Evolutionary conservation across 2,113 vertebrate genomes (phyloP).

Genomic region (Spizaetus ornatus): DNA sequence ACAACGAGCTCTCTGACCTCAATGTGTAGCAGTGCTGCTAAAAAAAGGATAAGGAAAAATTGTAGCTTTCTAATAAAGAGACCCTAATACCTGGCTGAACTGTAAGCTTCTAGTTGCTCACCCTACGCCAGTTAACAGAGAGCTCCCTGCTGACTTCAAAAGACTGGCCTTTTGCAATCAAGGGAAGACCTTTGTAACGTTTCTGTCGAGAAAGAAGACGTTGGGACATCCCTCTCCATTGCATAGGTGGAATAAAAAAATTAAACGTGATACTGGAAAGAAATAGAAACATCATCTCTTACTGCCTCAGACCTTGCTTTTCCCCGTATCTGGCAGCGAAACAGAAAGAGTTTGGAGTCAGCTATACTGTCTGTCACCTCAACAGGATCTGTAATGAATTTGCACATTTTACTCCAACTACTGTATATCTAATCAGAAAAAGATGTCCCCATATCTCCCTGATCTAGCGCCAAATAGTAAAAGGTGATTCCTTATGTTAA

Average conservation of each 20-base stretch:
- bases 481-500: constrained; percentile 90
- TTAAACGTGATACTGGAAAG: constrained; percentile 20
- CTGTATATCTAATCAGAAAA: constrained; percentile 98
- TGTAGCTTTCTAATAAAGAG: background rate
- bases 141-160: constrained; percentile 54
- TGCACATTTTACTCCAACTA: constrained; percentile 86
- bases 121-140: background rate
- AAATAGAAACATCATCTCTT: constrained; percentile 33
- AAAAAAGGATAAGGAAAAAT: background rate
- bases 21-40: background rate
- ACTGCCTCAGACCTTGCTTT: background rate
- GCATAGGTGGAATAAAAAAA: constrained; percentile 35
- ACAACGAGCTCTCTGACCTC: background rate
- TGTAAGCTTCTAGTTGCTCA: background rate
- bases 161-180: constrained; percentile 23
- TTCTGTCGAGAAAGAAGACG: constrained; percentile 12
- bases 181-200: constrained; percentile 22
- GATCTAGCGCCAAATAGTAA: constrained; percentile 79
- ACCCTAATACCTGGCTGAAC: constrained; percentile 11
- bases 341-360: constrained; percentile 43
- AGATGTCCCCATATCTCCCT: constrained; percentile 86
- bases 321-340: constrained; percentile 44
- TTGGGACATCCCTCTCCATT: constrained; percentile 17
- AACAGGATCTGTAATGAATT: constrained; percentile 87
- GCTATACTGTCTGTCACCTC: constrained; percentile 70